Evolutionary conservation across 1,140 invertebrate genomes (phyloP).

Genomic region (Ctenoplectra terminalis): DNA sequence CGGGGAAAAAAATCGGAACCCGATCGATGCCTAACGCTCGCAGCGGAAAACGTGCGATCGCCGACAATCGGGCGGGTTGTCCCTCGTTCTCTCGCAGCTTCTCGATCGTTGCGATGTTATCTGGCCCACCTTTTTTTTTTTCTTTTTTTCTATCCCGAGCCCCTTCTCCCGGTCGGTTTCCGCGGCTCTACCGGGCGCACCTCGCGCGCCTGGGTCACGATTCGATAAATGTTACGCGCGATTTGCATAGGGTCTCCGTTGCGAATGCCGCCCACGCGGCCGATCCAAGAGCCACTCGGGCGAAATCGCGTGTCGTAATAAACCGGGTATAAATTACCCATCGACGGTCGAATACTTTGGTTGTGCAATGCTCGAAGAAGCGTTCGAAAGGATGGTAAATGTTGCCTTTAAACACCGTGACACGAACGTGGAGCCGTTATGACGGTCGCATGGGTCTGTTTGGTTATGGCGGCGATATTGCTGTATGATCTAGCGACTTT

Average conservation of each 20-base stretch:
- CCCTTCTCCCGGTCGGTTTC: no score
- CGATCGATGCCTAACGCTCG: constrained; percentile 9
- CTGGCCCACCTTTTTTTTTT: no score
- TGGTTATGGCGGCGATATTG: constrained; percentile 1
- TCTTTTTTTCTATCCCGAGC: no score
- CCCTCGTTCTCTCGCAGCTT: neutral
- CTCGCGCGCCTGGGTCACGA: constrained; percentile 22
- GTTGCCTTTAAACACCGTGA: neutral
- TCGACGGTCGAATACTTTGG: no score
- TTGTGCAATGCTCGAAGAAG: neutral
- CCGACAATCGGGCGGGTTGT: no score
- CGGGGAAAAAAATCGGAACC: neutral
- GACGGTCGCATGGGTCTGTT: neutral
- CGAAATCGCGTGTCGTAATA: constrained; percentile 27
- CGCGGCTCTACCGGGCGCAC: neutral
- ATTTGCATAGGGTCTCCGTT: constrained; percentile 21
- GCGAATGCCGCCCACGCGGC: constrained; percentile 27
- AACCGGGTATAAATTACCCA: constrained; percentile 31
- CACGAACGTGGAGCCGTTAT: neutral
- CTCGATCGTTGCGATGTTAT: no score
- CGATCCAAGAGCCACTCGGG: neutral
- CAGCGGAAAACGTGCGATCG: no score
- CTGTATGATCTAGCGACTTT: neutral
- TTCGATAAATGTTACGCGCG: constrained; percentile 39
- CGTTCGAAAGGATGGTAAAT: neutral